phyloP scores from a whole-genome alignment of 2,888 invertebrate genomes.

The Pyrrhia umbra region DNA sequence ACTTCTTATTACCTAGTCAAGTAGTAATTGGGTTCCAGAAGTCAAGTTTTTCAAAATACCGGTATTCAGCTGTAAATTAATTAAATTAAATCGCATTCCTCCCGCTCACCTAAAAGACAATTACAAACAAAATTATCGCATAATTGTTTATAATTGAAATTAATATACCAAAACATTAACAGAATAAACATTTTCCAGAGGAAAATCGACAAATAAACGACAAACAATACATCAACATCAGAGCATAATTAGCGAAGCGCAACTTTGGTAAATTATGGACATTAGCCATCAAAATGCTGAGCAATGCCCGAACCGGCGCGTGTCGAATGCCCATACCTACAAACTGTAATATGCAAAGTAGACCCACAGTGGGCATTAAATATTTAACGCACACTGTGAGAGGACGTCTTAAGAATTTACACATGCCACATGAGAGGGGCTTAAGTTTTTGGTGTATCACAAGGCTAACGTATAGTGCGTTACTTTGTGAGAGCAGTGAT shows the following conservation, averaged over 20 bases:
- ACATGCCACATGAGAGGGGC: constrained; percentile 34
- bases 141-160: constrained; percentile 1
- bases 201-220: constrained; percentile 33
- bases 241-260: constrained; percentile 52
- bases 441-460: constrained; percentile 40
- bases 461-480: constrained; percentile 22
- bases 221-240: constrained; percentile 48
- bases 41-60: neutral
- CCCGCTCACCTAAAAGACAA: neutral
- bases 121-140: neutral
- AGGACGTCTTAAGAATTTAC: constrained; percentile 66
- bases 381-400: constrained; percentile 65
- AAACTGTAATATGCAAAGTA: constrained; percentile 69
- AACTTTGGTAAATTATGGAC: constrained; percentile 60
- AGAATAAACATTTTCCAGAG: constrained; percentile 23
- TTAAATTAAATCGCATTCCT: neutral
- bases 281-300: constrained; percentile 63
- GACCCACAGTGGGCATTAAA: constrained; percentile 66
- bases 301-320: constrained; percentile 52
- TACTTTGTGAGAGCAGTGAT: constrained; percentile 24
- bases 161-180: constrained; percentile 9
- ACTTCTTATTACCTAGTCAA: too few species aligned
- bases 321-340: constrained; percentile 54
- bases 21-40: too few species aligned
- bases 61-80: neutral